Evolutionary conservation across 2,797 vertebrate species (phyloP).

Genomic region (Salmo trutta): DNA sequence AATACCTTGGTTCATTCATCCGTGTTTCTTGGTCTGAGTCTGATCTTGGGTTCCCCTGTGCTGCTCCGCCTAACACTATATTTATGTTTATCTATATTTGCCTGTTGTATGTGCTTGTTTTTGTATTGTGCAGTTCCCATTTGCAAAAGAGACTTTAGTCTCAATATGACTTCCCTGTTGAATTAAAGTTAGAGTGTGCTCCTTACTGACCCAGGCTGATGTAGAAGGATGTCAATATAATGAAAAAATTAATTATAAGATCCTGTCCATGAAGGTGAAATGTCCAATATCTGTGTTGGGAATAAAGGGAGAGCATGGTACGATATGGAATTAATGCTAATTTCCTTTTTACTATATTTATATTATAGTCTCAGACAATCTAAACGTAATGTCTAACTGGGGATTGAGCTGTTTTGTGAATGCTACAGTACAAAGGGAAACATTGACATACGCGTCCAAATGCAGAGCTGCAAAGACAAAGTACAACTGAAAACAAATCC

Average conservation of each 20-base stretch:
- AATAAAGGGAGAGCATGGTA: not conserved
- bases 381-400: not conserved
- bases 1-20: too few relatives aligned
- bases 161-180: too few relatives aligned
- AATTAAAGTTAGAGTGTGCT: not conserved
- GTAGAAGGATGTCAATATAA: not conserved
- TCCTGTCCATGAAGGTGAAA: not conserved
- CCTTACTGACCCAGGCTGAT: not conserved
- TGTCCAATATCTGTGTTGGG: not conserved
- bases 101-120: too few relatives aligned
- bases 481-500: not conserved
- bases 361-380: not conserved
- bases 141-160: too few relatives aligned
- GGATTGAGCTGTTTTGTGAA: not conserved
- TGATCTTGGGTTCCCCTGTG: too few relatives aligned
- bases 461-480: not conserved
- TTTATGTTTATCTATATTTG: too few relatives aligned
- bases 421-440: not conserved
- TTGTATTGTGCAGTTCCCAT: too few relatives aligned
- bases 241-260: not conserved
- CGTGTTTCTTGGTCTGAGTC: too few relatives aligned
- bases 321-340: not conserved
- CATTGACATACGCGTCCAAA: not conserved
- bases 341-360: not conserved
- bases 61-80: too few relatives aligned